phyloP scores from a whole-genome alignment of 2,113 vertebrate genomes.

The Poeciliopsis occidentalis region DNA sequence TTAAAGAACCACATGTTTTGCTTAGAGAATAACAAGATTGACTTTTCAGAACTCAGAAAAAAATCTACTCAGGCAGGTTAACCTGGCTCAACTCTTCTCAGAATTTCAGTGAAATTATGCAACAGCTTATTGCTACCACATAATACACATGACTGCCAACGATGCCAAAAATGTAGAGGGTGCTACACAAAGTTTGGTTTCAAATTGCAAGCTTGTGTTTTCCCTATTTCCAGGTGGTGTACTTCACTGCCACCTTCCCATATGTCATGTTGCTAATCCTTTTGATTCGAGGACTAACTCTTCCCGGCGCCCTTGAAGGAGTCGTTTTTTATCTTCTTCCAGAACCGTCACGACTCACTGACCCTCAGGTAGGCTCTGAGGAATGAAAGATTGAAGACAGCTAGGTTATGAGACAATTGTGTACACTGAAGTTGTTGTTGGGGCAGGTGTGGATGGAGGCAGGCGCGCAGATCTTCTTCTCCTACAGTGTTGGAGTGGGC shows the following conservation, averaged over 20 bases:
- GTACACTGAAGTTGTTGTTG: slow-evolving; percentile 8
- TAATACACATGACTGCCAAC: neutral
- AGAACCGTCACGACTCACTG: slow-evolving; percentile 65
- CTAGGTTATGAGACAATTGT: neutral
- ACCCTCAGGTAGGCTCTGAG: slow-evolving; percentile 69
- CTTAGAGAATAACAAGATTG: too few relatives aligned
- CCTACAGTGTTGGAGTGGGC: slow-evolving; percentile 74
- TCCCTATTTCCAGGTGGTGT: slow-evolving; percentile 73
- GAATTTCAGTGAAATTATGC: too few relatives aligned
- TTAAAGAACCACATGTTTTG: too few relatives aligned
- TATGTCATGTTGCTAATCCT: slow-evolving; percentile 78
- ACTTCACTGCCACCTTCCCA: slow-evolving; percentile 82
- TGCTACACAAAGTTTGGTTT: neutral
- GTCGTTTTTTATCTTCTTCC: slow-evolving; percentile 79
- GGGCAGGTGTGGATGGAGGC: slow-evolving; percentile 83
- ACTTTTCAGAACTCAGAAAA: too few relatives aligned
- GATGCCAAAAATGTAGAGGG: neutral
- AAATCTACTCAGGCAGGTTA: too few relatives aligned
- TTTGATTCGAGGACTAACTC: slow-evolving; percentile 76
- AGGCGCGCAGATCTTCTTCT: slow-evolving; percentile 78
- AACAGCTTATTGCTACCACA: neutral
- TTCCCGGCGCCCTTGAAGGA: slow-evolving; percentile 78
- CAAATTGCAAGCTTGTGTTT: neutral
- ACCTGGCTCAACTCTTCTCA: too few relatives aligned
- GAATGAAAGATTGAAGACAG: neutral